A percentile compares a stretch with the other conserved stretches of the same genome.
phyloP scores from a whole-genome alignment of 2,797 vertebrate species.

The Myotis myotis region DNA sequence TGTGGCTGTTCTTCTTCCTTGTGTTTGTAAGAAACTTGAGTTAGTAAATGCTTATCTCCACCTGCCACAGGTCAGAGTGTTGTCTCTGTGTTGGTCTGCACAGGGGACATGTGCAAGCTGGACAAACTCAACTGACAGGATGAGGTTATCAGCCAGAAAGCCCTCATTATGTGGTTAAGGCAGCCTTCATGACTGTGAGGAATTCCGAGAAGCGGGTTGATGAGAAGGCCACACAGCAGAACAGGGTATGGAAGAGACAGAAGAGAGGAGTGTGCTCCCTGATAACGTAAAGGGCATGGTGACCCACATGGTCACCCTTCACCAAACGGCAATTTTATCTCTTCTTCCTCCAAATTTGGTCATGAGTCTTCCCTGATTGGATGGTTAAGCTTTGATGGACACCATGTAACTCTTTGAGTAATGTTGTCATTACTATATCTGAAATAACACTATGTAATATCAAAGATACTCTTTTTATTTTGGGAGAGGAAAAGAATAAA shows the following conservation, averaged over 20 bases:
- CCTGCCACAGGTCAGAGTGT: no score
- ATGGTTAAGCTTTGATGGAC: neutral
- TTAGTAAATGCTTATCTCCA: neutral
- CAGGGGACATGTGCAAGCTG: fast-evolving
- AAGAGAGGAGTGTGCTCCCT: fast-evolving
- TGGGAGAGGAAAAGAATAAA: neutral
- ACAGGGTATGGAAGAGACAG: fast-evolving
- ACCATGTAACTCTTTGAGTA: neutral
- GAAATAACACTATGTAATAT: neutral
- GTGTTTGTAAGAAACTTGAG: neutral
- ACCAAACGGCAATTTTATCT: no score
- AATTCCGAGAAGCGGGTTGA: neutral
- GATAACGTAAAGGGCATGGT: neutral
- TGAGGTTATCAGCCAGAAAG: neutral
- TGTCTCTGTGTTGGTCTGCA: neutral
- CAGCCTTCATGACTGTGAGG: neutral
- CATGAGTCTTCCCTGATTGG: neutral
- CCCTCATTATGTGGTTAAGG: neutral
- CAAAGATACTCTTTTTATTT: neutral
- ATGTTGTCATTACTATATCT: neutral
- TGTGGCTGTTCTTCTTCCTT: neutral
- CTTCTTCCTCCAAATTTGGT: neutral
- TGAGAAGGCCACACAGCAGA: neutral
- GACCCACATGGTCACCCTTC: neutral
- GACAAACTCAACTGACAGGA: neutral